Conservation (phyloP, 1,140 invertebrate species). For the Neodiprion pinetum region DNA sequence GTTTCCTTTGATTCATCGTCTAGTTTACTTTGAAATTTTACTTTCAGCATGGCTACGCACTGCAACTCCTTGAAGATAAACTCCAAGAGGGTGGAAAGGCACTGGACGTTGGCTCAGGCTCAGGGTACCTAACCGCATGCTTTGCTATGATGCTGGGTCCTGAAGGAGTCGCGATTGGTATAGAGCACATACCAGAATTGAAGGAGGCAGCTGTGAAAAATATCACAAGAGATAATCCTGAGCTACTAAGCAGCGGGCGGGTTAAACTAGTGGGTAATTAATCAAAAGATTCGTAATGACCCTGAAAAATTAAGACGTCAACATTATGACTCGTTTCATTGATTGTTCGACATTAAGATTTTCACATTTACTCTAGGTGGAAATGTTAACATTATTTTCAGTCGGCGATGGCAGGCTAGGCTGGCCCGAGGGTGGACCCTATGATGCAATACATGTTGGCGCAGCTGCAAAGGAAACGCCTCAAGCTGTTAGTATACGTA, state of each 20-base stretch:
- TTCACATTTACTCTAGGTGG: conserved; percentile 21
- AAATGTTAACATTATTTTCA: conserved; percentile 44
- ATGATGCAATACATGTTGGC: conserved; percentile 94
- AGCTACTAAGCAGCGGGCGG: conserved; percentile 70
- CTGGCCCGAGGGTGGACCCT: conserved; percentile 76
- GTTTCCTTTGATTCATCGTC: no score
- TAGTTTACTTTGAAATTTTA: not conserved
- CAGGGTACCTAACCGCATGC: conserved; percentile 95
- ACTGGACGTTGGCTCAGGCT: conserved; percentile 95
- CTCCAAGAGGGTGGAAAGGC: conserved; percentile 80
- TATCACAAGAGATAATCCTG: conserved; percentile 77
- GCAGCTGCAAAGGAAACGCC: conserved; percentile 85
- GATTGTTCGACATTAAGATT: not conserved
- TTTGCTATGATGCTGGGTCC: conserved; percentile 88
- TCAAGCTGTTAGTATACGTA: conserved; percentile 66
- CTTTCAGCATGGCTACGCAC: conserved; percentile 87
- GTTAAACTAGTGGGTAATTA: conserved; percentile 75
- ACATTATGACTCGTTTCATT: not conserved
- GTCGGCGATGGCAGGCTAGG: conserved; percentile 88
- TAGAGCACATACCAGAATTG: conserved; percentile 92
- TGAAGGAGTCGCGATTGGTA: conserved; percentile 81
- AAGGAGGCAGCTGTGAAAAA: conserved; percentile 79
- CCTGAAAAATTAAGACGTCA: no score
- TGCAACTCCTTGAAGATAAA: conserved; percentile 88
- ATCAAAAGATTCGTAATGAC: not conserved